These are phyloP conservation scores for Chanos chanos DNA, from an alignment of 2,797 vertebrate genomes.

Conservation along the genomic window DNA sequence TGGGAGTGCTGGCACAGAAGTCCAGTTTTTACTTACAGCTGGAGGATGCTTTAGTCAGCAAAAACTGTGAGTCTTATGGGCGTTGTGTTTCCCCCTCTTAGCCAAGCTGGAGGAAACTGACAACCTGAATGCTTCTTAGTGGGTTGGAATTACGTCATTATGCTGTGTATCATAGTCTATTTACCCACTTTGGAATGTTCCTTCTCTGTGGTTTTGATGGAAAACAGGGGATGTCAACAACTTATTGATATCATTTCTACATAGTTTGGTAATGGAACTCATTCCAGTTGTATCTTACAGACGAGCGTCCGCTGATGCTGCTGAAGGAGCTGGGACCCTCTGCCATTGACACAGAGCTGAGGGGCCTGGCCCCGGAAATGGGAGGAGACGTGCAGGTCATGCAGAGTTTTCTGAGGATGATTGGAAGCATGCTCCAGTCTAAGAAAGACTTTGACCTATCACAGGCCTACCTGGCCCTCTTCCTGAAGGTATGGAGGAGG, in stretches of 20 bases:
- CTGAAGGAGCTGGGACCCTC: slow-evolving; percentile 86
- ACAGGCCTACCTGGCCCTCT: slow-evolving; percentile 88
- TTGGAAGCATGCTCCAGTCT: slow-evolving; percentile 76
- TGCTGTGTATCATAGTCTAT: too few species aligned
- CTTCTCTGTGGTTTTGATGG: too few species aligned
- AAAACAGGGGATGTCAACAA: too few species aligned
- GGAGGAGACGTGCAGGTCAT: slow-evolving; percentile 77
- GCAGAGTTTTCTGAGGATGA: slow-evolving; percentile 84
- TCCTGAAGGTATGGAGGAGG: slow-evolving; percentile 79
- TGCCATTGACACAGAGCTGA: slow-evolving; percentile 79
- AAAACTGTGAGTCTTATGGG: slow-evolving; percentile 80
- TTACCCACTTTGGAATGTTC: too few species aligned
- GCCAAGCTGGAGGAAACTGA: too few species aligned
- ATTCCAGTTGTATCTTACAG: too few species aligned
- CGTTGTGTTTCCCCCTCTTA: too few species aligned
- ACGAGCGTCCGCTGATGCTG: slow-evolving; percentile 65
- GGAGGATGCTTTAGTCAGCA: slow-evolving; percentile 71
- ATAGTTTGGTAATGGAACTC: too few species aligned
- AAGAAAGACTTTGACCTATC: slow-evolving; percentile 88
- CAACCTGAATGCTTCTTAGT: too few species aligned
- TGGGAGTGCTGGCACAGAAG: slow-evolving; percentile 80
- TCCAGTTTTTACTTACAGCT: slow-evolving; percentile 79
- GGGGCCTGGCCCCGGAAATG: slow-evolving; percentile 76
- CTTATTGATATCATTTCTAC: too few species aligned
- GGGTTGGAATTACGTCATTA: too few species aligned